Conservation (phyloP, 2,797 vertebrate genomes). For the Columba guinea region DNA sequence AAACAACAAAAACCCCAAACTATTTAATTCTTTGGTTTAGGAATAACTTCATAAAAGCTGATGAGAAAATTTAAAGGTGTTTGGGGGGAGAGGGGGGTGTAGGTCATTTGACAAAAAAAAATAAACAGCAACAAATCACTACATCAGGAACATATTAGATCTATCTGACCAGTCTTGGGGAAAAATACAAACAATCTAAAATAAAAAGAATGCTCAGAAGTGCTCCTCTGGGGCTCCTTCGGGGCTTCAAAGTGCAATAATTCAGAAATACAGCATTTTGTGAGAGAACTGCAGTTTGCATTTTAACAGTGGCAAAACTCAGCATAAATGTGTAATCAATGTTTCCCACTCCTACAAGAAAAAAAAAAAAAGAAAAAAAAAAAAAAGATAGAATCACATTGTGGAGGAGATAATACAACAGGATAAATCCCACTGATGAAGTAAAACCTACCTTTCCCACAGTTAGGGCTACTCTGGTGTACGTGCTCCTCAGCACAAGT, state of each 20-base stretch:
- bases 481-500: not conserved
- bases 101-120: not conserved
- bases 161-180: conserved; percentile 1
- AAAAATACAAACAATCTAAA: conserved; percentile 16
- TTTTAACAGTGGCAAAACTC: conserved; percentile 22
- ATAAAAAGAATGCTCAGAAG: conserved; percentile 19
- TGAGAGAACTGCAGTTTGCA: conserved; percentile 33
- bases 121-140: not conserved
- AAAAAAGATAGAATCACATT: not conserved
- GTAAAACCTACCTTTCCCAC: conserved; percentile 1
- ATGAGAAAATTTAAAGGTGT: not conserved
- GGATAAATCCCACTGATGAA: not conserved
- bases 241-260: not conserved
- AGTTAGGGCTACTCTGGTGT: not conserved
- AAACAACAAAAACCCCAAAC: not conserved
- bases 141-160: not conserved
- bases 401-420: not conserved
- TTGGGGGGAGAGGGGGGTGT: not conserved
- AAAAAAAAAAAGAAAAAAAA: not conserved
- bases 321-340: conserved; percentile 27
- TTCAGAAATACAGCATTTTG: conserved; percentile 40
- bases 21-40: not conserved
- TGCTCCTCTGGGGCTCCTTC: conserved; percentile 21
- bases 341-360: not conserved
- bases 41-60: not conserved